These are phyloP conservation scores for Phoebastria nigripes DNA, from an alignment of 2,797 vertebrate species.

Conservation along the genomic window DNA sequence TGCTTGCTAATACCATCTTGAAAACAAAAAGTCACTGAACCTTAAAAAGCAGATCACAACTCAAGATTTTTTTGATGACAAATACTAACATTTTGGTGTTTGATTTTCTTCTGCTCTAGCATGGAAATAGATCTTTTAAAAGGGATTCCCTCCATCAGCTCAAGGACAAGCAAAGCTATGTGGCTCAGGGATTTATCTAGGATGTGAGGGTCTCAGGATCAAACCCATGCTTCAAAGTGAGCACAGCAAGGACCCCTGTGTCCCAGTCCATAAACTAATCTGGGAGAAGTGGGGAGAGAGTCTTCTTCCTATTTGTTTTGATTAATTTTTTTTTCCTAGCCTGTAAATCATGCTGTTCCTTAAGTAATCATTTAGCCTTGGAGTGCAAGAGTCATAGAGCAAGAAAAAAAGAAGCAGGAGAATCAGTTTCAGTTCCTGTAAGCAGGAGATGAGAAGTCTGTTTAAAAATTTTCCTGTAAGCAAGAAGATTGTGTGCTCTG, in stretches of 20 bases:
- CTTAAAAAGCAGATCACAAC: not conserved
- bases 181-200: not conserved
- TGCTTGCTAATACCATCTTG: not conserved
- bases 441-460: not conserved
- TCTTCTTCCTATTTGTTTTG: not conserved
- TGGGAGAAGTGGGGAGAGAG: not conserved
- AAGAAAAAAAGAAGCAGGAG: not conserved
- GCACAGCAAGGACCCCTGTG: not conserved
- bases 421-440: not conserved
- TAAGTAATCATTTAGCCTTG: not conserved
- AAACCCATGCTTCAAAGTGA: not conserved
- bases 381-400: not conserved
- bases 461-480: not conserved
- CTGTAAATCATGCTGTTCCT: not conserved
- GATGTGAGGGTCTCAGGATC: not conserved
- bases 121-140: not conserved
- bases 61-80: not conserved
- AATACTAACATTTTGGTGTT: not conserved
- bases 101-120: not conserved
- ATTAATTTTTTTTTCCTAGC: not conserved
- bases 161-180: not conserved
- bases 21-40: not conserved
- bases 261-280: not conserved
- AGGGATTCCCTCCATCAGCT: not conserved
- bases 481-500: not conserved